Percentiles rank a stretch among this genome's conserved stretches.
Conservation (phyloP, 2,888 invertebrate species). For the Athalia cordata region DNA sequence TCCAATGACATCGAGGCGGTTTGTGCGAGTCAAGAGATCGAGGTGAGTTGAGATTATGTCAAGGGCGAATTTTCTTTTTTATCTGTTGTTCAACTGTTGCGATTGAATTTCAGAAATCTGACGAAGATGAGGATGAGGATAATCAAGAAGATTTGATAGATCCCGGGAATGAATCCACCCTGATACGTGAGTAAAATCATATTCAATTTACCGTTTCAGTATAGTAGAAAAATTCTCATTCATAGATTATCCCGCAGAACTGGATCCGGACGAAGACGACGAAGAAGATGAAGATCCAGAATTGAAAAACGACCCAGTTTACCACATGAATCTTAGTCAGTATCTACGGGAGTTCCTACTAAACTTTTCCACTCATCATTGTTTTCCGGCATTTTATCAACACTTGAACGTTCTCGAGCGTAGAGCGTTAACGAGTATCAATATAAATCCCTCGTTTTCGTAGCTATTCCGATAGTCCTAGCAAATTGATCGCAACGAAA, state of each 20-base stretch:
- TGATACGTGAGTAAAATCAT: slow-evolving; percentile 58
- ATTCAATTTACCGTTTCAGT: background rate
- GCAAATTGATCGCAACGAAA: too few relatives aligned
- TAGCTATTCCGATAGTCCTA: slow-evolving; percentile 26
- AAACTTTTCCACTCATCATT: slow-evolving; percentile 79
- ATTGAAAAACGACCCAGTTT: slow-evolving; percentile 78
- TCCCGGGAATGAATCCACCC: slow-evolving; percentile 62
- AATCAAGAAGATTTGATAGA: slow-evolving; percentile 63
- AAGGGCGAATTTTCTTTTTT: background rate
- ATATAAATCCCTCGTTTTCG: slow-evolving; percentile 58
- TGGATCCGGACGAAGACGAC: slow-evolving; percentile 68
- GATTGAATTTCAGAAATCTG: slow-evolving; percentile 62
- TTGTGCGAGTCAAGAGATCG: slow-evolving; percentile 68
- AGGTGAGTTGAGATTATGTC: slow-evolving; percentile 49
- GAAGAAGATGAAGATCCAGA: slow-evolving; percentile 77
- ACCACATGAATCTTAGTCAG: slow-evolving; percentile 78
- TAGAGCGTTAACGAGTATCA: slow-evolving; percentile 72
- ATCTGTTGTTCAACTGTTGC: background rate
- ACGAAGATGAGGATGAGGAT: slow-evolving; percentile 71
- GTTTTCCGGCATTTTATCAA: slow-evolving; percentile 77
- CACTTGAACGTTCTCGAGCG: slow-evolving; percentile 78
- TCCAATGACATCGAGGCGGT: slow-evolving; percentile 76
- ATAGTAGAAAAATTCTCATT: too few relatives aligned
- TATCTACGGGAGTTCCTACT: slow-evolving; percentile 80
- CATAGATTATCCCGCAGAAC: background rate